These are phyloP conservation scores for Limnephilus auricula DNA, from an alignment of 2,888 invertebrate species.

Conservation along the genomic window DNA sequence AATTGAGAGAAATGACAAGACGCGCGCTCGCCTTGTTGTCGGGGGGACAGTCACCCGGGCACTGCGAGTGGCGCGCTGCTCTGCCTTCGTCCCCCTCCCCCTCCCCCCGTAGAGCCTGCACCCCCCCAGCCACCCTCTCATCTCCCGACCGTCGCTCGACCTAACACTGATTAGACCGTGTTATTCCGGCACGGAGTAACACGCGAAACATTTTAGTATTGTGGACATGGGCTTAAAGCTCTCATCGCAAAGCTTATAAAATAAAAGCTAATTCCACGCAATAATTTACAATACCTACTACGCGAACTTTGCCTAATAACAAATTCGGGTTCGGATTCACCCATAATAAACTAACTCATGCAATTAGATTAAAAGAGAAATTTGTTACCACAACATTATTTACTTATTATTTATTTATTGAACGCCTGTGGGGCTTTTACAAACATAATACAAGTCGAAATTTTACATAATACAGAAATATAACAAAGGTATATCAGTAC, in stretches of 20 bases:
- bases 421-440: no score
- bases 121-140: slow-evolving; percentile 70
- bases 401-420: no score
- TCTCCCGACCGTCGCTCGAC: slow-evolving; percentile 70
- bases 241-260: neutral
- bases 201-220: slow-evolving; percentile 53
- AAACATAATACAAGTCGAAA: no score
- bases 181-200: slow-evolving; percentile 56
- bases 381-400: neutral
- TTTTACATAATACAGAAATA: no score
- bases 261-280: neutral
- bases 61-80: slow-evolving; percentile 50
- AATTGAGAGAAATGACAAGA: slow-evolving; percentile 31
- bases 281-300: neutral
- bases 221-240: slow-evolving; percentile 51
- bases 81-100: slow-evolving; percentile 40
- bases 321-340: neutral
- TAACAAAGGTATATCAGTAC: no score
- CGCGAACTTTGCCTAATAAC: neutral
- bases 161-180: slow-evolving; percentile 63
- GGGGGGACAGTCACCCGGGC: slow-evolving; percentile 64
- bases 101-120: slow-evolving; percentile 10
- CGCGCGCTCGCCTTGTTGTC: slow-evolving; percentile 50
- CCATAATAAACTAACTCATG: no score
- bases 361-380: neutral